A percentile compares a stretch with the other conserved stretches of the same genome.
Evolutionary conservation across 2,797 vertebrate genomes (phyloP).

Genomic region (Aulostomus chinensis): DNA sequence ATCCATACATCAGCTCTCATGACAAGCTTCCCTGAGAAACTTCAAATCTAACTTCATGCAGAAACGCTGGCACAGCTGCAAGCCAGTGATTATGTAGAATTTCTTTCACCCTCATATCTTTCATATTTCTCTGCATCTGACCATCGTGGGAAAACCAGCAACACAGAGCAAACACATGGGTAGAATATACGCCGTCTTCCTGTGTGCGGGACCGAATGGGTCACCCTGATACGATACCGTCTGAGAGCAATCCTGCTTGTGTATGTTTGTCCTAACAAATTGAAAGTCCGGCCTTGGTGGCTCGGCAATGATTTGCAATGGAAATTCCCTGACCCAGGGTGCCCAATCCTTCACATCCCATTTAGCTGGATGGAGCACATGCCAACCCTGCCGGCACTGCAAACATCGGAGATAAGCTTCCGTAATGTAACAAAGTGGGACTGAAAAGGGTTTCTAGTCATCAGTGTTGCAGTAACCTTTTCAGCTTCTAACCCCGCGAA

Average conservation of each 20-base stretch:
- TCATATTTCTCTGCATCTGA: neutral
- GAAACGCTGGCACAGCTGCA: neutral
- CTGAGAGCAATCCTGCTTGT: slow-evolving; percentile 29
- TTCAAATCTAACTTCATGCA: no score
- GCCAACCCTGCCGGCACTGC: slow-evolving; percentile 23
- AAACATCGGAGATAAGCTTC: slow-evolving; percentile 37
- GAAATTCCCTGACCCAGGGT: slow-evolving; percentile 61
- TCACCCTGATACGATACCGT: neutral
- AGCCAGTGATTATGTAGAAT: no score
- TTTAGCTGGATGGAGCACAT: slow-evolving; percentile 48
- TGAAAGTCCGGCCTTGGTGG: slow-evolving; percentile 27
- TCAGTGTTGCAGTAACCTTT: slow-evolving; percentile 32
- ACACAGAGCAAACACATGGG: slow-evolving; percentile 2
- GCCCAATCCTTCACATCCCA: slow-evolving; percentile 56
- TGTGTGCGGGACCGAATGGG: slow-evolving; percentile 4
- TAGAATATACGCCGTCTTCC: slow-evolving; percentile 6
- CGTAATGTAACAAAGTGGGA: slow-evolving; percentile 45
- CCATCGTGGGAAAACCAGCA: slow-evolving; percentile 29
- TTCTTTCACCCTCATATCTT: no score
- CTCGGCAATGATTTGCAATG: slow-evolving; percentile 46
- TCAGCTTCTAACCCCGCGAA: slow-evolving; percentile 26
- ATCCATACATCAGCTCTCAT: neutral
- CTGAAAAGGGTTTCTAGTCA: slow-evolving; percentile 35
- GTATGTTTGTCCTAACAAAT: slow-evolving; percentile 43
- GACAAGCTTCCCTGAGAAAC: neutral